Conservation (phyloP, 2,888 invertebrate species). For the Malthinus seriepunctatus region DNA sequence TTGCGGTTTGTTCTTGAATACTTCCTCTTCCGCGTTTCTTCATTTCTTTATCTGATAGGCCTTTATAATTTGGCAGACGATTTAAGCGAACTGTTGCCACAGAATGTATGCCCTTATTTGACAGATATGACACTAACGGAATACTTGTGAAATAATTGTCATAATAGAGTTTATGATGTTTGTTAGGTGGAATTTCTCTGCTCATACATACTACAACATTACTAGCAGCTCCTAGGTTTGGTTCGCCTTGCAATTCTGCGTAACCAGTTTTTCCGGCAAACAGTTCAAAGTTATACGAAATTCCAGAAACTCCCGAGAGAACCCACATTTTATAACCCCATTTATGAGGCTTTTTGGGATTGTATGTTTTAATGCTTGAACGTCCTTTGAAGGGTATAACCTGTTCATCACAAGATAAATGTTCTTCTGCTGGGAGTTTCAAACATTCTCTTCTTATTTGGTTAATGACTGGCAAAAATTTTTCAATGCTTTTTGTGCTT, state of each 20-base stretch:
- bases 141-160: conserved; percentile 37
- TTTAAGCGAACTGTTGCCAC: no score
- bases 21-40: conserved; percentile 3
- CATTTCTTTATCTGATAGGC: neutral
- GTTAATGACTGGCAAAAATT: conserved; percentile 10
- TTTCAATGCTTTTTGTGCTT: conserved; percentile 5
- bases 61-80: neutral
- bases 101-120: no score
- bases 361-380: conserved; percentile 8
- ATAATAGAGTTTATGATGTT: conserved; percentile 34
- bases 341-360: conserved; percentile 26
- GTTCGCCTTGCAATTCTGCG: conserved; percentile 9
- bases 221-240: conserved; percentile 35
- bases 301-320: conserved; percentile 17
- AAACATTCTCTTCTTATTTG: neutral
- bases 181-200: conserved; percentile 30
- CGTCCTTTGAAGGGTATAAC: conserved; percentile 13
- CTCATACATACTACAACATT: conserved; percentile 36
- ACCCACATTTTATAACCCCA: conserved; percentile 27
- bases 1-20: conserved; percentile 2
- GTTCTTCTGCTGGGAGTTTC: conserved; percentile 7
- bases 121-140: no score
- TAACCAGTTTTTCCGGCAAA: conserved; percentile 13
- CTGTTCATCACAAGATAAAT: conserved; percentile 17
- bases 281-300: conserved; percentile 16